Conservation (phyloP, 2,888 invertebrate genomes). For the Oligia latruncula region DNA sequence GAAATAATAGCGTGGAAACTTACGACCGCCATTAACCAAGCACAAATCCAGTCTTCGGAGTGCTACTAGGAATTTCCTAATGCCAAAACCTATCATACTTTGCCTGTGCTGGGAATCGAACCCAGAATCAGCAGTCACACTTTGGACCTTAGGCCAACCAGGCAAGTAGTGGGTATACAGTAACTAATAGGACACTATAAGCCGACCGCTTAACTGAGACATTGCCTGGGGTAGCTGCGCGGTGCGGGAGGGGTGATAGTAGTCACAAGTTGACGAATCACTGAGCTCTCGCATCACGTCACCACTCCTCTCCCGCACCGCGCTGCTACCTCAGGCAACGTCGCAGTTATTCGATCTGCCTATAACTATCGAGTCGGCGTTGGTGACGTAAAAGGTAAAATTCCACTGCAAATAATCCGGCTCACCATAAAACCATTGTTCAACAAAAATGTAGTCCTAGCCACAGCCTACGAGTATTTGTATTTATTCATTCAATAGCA, state of each 20-base stretch:
- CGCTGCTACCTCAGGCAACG: no score
- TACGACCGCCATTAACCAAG: no score
- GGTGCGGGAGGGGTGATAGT: no score
- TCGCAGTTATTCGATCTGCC: no score
- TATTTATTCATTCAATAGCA: slow-evolving; percentile 19
- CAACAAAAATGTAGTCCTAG: not conserved
- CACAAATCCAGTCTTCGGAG: not conserved
- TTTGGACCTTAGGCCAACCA: no score
- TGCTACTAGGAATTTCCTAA: not conserved
- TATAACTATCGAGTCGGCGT: not conserved
- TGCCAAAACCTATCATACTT: not conserved
- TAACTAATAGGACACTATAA: not conserved
- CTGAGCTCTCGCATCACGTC: no score
- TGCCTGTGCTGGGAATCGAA: not conserved
- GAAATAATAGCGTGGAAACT: no score
- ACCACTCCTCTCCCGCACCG: no score
- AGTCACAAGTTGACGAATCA: no score
- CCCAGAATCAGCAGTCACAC: not conserved
- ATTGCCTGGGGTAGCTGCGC: no score
- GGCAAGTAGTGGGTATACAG: not conserved
- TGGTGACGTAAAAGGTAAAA: not conserved
- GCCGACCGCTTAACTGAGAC: no score
- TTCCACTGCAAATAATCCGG: not conserved
- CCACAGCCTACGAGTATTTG: not conserved
- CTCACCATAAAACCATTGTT: slow-evolving; percentile 7